phyloP scores from a whole-genome alignment of 2,797 vertebrate species.

The Sitta carolinensis region DNA sequence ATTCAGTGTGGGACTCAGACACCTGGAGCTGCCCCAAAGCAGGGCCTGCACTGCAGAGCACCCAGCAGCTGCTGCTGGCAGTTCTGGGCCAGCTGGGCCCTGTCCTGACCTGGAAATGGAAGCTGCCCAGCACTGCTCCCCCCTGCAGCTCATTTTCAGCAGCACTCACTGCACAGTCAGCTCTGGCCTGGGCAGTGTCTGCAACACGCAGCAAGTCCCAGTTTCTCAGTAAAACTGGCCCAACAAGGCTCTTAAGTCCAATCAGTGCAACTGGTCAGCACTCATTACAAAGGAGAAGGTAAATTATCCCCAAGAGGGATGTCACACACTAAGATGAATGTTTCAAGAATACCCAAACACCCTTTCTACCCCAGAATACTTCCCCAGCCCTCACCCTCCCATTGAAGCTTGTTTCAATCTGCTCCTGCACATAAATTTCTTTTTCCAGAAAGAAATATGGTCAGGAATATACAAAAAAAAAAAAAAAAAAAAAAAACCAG shows the following conservation, averaged over 20 bases:
- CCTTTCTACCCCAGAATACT: background rate
- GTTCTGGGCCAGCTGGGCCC: background rate
- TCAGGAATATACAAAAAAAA: background rate
- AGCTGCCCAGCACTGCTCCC: background rate
- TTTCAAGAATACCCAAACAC: background rate
- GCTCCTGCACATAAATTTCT: background rate
- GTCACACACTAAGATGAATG: background rate
- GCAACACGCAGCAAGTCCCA: background rate
- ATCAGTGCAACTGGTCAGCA: background rate
- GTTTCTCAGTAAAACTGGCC: background rate
- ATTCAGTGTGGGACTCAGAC: background rate
- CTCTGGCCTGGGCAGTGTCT: background rate
- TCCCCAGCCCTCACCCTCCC: background rate
- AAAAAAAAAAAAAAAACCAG: background rate
- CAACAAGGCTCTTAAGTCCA: accelerated
- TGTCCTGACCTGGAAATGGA: background rate
- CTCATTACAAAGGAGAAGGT: background rate
- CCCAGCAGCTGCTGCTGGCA: background rate
- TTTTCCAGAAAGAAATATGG: background rate
- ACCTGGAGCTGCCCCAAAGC: accelerated
- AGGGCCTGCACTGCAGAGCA: no score
- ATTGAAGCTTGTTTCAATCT: background rate
- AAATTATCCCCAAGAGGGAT: background rate
- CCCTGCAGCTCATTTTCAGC: background rate
- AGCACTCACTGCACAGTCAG: background rate